These are phyloP conservation scores for Tyto alba DNA, from an alignment of 2,113 vertebrate species.

Conservation along the genomic window DNA sequence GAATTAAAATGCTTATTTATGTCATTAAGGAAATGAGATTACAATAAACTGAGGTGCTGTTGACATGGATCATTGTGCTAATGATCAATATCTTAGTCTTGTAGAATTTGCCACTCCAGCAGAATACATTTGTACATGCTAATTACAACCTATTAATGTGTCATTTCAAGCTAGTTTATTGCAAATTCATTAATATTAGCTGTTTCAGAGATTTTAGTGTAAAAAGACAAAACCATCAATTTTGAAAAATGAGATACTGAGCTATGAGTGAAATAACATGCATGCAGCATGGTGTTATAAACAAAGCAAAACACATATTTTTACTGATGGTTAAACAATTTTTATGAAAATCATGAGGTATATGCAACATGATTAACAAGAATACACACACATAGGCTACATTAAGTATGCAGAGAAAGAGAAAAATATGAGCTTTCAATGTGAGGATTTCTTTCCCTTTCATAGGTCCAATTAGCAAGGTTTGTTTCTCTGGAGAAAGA, in stretches of 20 bases:
- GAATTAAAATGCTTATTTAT: slow-evolving; percentile 46
- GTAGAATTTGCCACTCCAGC: slow-evolving; percentile 19
- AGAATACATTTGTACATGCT: slow-evolving; percentile 35
- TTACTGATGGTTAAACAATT: neutral
- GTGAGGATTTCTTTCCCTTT: neutral
- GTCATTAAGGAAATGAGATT: slow-evolving; percentile 55
- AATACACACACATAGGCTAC: neutral
- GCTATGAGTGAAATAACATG: neutral
- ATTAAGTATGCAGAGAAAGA: neutral
- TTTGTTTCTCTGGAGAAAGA: neutral
- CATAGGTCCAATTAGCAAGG: neutral
- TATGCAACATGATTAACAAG: neutral
- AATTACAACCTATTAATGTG: slow-evolving; percentile 59
- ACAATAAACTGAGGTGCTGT: slow-evolving; percentile 58
- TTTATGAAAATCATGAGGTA: neutral
- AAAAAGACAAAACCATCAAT: neutral
- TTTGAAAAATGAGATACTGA: slow-evolving; percentile 2
- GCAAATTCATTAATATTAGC: slow-evolving; percentile 52
- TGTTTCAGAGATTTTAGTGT: neutral
- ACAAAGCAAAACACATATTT: neutral
- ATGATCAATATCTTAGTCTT: slow-evolving; percentile 58
- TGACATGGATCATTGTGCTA: slow-evolving; percentile 57
- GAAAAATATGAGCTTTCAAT: neutral
- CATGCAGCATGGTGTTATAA: neutral
- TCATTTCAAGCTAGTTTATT: slow-evolving; percentile 42